These are phyloP conservation scores for Luscinia luscinia DNA, from an alignment of 2,797 vertebrate genomes.

Conservation along the genomic window DNA sequence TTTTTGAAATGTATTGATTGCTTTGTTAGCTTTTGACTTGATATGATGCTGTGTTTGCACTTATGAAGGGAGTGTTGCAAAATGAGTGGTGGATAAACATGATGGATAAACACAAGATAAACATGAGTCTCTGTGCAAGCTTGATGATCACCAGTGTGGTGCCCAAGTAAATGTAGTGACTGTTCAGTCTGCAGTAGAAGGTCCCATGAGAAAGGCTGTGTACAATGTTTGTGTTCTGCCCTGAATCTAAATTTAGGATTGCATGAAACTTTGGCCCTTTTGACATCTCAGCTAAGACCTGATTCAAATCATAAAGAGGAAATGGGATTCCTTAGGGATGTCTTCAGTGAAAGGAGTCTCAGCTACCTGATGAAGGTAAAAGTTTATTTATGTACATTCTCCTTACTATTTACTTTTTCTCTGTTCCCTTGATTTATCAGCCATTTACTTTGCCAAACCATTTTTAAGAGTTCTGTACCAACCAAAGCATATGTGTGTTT, in stretches of 20 bases:
- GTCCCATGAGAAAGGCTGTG: accelerated
- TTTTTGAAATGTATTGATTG: neutral
- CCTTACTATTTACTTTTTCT: neutral
- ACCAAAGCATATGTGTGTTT: neutral
- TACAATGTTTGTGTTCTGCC: neutral
- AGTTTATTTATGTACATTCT: neutral
- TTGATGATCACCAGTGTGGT: neutral
- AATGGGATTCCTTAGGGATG: slow-evolving; percentile 88
- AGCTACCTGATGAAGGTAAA: slow-evolving; percentile 90
- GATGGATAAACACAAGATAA: neutral
- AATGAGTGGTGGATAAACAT: neutral
- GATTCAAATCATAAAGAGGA: slow-evolving; percentile 92
- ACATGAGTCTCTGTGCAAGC: neutral
- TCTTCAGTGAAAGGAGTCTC: slow-evolving; percentile 92
- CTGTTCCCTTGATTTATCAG: neutral
- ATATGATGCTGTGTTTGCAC: neutral
- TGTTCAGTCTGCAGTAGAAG: neutral
- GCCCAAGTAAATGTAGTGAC: neutral
- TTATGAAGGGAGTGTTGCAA: neutral
- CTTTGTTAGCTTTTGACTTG: neutral
- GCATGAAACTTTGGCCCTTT: slow-evolving; percentile 90
- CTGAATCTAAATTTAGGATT: slow-evolving; percentile 78
- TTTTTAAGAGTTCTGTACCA: neutral
- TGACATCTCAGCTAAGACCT: slow-evolving; percentile 91
- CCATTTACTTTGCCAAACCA: neutral